Percentiles rank a stretch among this genome's conserved stretches.
These are phyloP conservation scores for Megalops cyprinoides DNA, from an alignment of 2,797 vertebrate genomes.

Conservation along the genomic window DNA sequence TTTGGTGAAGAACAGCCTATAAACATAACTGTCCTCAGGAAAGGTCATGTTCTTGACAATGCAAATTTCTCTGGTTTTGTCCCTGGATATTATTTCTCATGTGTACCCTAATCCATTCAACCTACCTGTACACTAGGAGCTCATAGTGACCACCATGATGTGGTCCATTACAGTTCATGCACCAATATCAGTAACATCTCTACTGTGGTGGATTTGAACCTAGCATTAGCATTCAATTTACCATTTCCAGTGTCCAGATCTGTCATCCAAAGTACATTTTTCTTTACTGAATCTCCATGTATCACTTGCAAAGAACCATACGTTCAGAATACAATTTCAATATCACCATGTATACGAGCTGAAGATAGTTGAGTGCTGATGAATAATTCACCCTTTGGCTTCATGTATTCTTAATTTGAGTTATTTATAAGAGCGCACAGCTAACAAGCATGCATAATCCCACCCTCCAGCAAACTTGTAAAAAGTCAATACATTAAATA, in stretches of 20 bases:
- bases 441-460: slow-evolving; percentile 10
- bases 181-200: too few species aligned
- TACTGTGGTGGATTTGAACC: too few species aligned
- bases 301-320: neutral
- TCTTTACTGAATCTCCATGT: neutral
- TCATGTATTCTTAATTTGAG: neutral
- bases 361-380: neutral
- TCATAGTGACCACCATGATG: neutral
- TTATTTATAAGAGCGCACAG: neutral
- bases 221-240: too few species aligned
- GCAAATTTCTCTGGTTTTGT: neutral
- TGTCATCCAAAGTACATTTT: too few species aligned
- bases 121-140: neutral
- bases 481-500: neutral
- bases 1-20: neutral
- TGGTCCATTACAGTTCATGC: too few species aligned
- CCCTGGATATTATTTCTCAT: neutral
- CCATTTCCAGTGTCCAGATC: too few species aligned
- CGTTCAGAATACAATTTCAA: neutral
- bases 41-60: neutral
- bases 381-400: slow-evolving; percentile 9
- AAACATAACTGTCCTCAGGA: neutral
- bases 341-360: neutral
- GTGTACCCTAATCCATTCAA: neutral
- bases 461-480: neutral